A percentile compares a stretch with the other conserved stretches of the same genome.
Evolutionary conservation across 30 jellyfish, hydroid and myxozoan species (phyloP).

Genomic region (Cassiopea xamachana): DNA sequence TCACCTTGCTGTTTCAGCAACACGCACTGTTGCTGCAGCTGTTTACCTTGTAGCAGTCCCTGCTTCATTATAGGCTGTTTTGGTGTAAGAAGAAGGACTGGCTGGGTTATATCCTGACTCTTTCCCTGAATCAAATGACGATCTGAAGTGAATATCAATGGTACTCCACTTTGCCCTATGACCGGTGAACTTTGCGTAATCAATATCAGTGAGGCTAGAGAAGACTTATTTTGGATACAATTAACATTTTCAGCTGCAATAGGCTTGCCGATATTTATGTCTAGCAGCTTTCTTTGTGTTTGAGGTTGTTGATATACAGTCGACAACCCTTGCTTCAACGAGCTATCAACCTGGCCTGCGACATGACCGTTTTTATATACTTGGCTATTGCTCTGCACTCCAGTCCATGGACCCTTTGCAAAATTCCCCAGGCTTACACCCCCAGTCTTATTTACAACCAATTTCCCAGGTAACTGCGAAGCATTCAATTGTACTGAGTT

Average conservation of each 20-base stretch:
- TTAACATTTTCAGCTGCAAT: neutral
- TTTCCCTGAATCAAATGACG: neutral
- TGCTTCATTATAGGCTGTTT: neutral
- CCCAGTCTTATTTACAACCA: neutral
- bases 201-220: neutral
- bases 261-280: neutral
- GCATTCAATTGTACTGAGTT: neutral
- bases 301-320: neutral
- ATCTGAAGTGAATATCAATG: neutral
- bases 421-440: neutral
- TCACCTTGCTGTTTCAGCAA: slow-evolving; percentile 13
- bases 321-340: neutral
- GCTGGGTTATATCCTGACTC: slow-evolving; percentile 18
- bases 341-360: neutral
- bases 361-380: neutral
- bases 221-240: neutral
- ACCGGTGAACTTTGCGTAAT: slow-evolving; percentile 18
- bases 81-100: slow-evolving; percentile 25
- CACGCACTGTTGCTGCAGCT: slow-evolving; percentile 5
- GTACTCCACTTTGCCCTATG: slow-evolving; percentile 30
- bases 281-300: neutral
- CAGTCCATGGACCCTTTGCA: neutral
- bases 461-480: neutral
- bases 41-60: neutral
- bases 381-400: neutral